phyloP scores from a whole-genome alignment of 2,888 invertebrate genomes.

The Tryphoninae sp. region DNA sequence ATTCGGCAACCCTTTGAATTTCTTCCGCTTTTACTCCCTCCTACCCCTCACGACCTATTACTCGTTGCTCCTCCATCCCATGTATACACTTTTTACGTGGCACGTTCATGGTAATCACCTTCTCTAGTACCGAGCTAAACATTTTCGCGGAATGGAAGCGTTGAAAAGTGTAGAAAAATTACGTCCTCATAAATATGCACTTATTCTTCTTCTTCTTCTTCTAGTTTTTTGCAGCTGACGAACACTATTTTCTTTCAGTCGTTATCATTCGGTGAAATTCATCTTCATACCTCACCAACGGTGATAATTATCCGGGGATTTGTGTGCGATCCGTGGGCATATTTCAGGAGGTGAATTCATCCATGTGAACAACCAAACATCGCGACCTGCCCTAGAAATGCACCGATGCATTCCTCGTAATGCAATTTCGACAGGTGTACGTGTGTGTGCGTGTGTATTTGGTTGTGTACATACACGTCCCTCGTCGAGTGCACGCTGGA shows the following conservation, averaged over 20 bases:
- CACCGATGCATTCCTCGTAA: conserved; percentile 34
- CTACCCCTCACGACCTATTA: conserved; percentile 23
- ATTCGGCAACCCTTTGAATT: conserved; percentile 31
- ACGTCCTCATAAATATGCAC: conserved; percentile 7
- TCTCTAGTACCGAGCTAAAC: neutral
- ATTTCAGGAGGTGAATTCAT: neutral
- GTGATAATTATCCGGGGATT: conserved; percentile 11
- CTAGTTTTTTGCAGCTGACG: neutral
- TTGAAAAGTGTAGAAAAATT: conserved; percentile 6
- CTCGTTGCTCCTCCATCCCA: conserved; percentile 19
- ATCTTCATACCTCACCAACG: neutral
- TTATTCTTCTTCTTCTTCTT: neutral
- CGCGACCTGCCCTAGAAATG: conserved; percentile 6
- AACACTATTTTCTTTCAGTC: neutral
- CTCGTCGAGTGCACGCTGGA: conserved; percentile 28
- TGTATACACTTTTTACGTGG: conserved; percentile 20
- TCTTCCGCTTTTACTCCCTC: conserved; percentile 12
- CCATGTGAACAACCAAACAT: conserved; percentile 12
- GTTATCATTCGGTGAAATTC: neutral
- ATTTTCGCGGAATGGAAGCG: neutral
- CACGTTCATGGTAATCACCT: conserved; percentile 43
- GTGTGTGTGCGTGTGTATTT: conserved; percentile 25
- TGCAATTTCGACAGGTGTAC: conserved; percentile 23
- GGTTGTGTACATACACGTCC: conserved; percentile 9
- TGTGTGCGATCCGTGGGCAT: neutral